Conservation (phyloP, 1,140 invertebrate genomes). For the Diabrotica undecimpunctata region DNA sequence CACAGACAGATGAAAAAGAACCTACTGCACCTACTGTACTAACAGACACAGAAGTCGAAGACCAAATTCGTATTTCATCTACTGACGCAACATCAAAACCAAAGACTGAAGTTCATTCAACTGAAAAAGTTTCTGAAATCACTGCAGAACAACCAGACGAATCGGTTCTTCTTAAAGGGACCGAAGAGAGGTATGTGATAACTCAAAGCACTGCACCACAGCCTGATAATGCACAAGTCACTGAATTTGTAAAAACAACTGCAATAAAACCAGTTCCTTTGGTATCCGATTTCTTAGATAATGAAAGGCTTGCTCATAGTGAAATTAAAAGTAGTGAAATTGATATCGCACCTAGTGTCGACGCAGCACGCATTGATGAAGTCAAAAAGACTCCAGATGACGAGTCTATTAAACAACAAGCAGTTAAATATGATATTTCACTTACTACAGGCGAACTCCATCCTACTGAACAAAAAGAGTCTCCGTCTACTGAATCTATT, state of each 20-base stretch:
- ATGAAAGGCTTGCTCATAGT: conserved; percentile 34
- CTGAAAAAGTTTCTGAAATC: conserved; percentile 8
- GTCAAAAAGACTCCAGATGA: conserved; percentile 29
- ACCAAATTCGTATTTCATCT: too few relatives aligned
- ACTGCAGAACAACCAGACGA: conserved; percentile 7
- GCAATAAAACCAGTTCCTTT: conserved; percentile 20
- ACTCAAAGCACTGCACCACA: conserved; percentile 35
- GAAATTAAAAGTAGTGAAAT: conserved; percentile 32
- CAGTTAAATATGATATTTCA: conserved; percentile 30
- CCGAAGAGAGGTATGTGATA: conserved; percentile 42
- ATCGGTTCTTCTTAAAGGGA: conserved; percentile 4
- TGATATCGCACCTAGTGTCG: conserved; percentile 36
- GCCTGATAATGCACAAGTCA: conserved; percentile 30
- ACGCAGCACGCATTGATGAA: conserved; percentile 27
- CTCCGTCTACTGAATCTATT: background rate
- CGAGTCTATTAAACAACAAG: conserved; percentile 23
- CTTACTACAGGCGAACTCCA: conserved; percentile 21
- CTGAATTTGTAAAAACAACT: conserved; percentile 26
- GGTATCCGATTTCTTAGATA: conserved; percentile 30
- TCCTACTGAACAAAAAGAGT: conserved; percentile 13
- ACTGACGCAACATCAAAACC: background rate
- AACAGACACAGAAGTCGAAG: too few relatives aligned
- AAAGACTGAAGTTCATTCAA: background rate
- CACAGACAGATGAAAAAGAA: conserved; percentile 3
- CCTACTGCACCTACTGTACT: background rate